Evolutionary conservation across 1,140 invertebrate genomes (phyloP).

Genomic region (Oscheius sp.): DNA sequence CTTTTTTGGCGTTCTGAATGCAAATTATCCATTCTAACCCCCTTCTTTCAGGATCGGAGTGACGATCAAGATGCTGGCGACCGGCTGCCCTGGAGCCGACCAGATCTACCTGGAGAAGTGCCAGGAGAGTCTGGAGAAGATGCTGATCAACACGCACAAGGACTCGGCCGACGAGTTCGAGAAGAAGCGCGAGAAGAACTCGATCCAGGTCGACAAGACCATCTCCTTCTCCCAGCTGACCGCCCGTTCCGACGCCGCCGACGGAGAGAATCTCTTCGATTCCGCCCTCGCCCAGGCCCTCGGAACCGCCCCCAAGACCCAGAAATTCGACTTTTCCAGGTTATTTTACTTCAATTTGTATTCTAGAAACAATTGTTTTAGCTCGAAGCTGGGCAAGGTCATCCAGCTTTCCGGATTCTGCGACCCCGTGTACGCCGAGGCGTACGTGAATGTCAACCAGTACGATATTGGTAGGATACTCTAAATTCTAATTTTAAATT

Average conservation of each 20-base stretch:
- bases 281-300: constrained; percentile 86
- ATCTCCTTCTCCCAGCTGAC: constrained; percentile 81
- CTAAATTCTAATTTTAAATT: not conserved
- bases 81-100: constrained; percentile 69
- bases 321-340: constrained; percentile 66
- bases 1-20: not conserved
- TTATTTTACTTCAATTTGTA: not conserved
- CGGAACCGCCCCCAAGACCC: constrained; percentile 69
- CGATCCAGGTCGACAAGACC: constrained; percentile 73
- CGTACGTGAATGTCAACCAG: constrained; percentile 98
- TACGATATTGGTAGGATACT: constrained; percentile 76
- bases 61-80: constrained; percentile 20
- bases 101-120: constrained; percentile 78
- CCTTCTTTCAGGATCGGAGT: constrained; percentile 12
- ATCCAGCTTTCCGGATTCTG: constrained; percentile 99
- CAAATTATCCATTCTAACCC: not conserved
- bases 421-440: constrained; percentile 97
- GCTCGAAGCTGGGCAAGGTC: constrained; percentile 71
- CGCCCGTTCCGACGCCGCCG: constrained; percentile 68
- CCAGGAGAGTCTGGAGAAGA: constrained; percentile 76
- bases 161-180: constrained; percentile 45
- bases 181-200: constrained; percentile 62
- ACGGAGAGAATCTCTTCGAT: constrained; percentile 84
- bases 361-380: not conserved
- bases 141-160: constrained; percentile 73